A percentile compares a stretch with the other conserved stretches of the same genome.
Conservation (phyloP, 2,888 invertebrate species). For the Frankliniella fusca region DNA sequence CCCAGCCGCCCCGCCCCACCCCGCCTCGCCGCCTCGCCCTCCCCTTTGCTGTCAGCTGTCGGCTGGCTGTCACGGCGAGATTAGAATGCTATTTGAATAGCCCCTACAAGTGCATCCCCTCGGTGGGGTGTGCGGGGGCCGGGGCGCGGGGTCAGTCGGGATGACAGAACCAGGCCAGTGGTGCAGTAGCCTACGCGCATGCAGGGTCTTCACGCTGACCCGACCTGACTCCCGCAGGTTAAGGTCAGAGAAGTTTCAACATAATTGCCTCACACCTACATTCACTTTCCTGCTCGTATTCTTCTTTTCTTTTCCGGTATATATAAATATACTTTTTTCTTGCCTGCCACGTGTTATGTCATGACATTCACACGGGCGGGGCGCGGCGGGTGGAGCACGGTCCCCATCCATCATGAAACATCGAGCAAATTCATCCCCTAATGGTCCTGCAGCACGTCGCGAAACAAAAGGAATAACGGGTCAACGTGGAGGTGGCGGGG, state of each 20-base stretch:
- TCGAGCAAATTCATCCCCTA: background rate
- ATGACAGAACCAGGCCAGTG: constrained; percentile 21
- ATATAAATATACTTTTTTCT: too few relatives aligned
- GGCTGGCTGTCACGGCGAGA: background rate
- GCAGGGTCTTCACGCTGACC: constrained; percentile 9
- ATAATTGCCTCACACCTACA: background rate
- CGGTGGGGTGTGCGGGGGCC: background rate
- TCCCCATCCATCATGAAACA: background rate
- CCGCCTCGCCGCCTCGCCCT: background rate
- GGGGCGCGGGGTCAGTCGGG: background rate
- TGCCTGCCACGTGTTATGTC: too few relatives aligned
- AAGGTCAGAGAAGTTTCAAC: background rate
- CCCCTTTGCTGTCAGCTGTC: background rate
- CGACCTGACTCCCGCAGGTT: background rate
- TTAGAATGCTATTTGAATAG: constrained; percentile 25
- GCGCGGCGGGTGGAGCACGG: background rate
- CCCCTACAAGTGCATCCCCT: constrained; percentile 7
- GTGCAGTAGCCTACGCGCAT: background rate
- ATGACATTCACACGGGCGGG: too few relatives aligned
- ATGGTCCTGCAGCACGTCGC: background rate
- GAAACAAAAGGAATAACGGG: background rate
- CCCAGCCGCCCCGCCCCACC: background rate
- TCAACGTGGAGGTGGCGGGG: background rate
- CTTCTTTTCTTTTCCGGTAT: too few relatives aligned
- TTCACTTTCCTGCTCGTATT: too few relatives aligned